A percentile compares a stretch with the other conserved stretches of the same genome.
phyloP scores from a whole-genome alignment of 2,797 vertebrate species.

The Clamator glandarius region DNA sequence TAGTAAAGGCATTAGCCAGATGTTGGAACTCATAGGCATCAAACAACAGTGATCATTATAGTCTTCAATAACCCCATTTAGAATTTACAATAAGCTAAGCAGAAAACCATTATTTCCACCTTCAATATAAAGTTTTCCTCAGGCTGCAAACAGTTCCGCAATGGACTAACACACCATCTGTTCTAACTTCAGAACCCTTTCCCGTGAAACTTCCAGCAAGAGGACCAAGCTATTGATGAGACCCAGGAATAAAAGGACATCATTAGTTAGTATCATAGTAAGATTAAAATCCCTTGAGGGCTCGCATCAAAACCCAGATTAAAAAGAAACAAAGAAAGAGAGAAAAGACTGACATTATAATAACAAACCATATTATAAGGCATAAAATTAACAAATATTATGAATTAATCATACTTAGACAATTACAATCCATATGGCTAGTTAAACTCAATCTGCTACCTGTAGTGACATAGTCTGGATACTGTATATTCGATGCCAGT shows the following conservation, averaged over 20 bases:
- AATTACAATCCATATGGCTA: constrained; percentile 99
- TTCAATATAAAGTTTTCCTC: constrained; percentile 91
- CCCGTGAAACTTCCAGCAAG: constrained; percentile 82
- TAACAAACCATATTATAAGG: constrained; percentile 95
- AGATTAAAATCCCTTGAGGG: constrained; percentile 88
- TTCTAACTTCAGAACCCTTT: constrained; percentile 83
- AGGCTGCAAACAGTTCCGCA: constrained; percentile 82
- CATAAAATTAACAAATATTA: constrained; percentile 98
- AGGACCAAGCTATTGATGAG: constrained; percentile 86
- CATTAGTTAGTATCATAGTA: constrained; percentile 85
- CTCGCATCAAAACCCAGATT: constrained; percentile 82
- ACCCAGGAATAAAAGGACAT: constrained; percentile 83
- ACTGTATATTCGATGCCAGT: constrained; percentile 38
- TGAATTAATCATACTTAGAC: constrained; percentile 91
- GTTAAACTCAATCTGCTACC: constrained; percentile 98
- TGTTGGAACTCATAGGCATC: constrained; percentile 73
- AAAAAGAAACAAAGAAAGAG: constrained; percentile 22
- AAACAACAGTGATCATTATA: constrained; percentile 75
- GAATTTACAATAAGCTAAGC: constrained; percentile 82
- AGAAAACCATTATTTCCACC: constrained; percentile 85
- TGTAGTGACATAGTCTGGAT: constrained; percentile 75
- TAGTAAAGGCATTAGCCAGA: constrained; percentile 73
- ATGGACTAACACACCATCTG: constrained; percentile 83
- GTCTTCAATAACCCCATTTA: constrained; percentile 79
- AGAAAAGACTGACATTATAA: constrained; percentile 74